Percentiles rank a stretch among this genome's conserved stretches.
Conservation (phyloP, 2,888 invertebrate species). For the Melinaea marsaeus region DNA sequence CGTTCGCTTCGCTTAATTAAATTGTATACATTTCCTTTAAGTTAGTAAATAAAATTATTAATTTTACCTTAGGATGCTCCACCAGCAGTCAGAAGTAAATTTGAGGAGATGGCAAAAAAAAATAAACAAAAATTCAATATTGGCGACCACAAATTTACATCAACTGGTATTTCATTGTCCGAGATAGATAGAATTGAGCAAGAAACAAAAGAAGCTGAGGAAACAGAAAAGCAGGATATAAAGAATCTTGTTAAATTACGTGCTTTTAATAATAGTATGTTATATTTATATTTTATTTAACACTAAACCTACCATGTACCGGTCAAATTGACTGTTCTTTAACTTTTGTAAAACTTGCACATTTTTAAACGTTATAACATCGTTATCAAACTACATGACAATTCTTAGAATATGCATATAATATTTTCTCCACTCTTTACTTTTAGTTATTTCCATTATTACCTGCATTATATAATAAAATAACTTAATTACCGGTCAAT, state of each 20-base stretch:
- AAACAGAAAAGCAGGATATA: slow-evolving; percentile 51
- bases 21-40: not conserved
- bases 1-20: no score
- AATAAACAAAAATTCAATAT: slow-evolving; percentile 44
- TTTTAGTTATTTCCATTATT: no score
- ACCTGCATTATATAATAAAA: no score
- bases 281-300: not conserved
- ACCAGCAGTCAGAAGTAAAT: slow-evolving; percentile 44
- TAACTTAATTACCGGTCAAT: no score
- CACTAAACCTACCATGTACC: no score
- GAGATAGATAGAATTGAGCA: slow-evolving; percentile 46
- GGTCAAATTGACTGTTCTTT: no score
- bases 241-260: slow-evolving; percentile 51
- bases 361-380: no score
- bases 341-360: no score
- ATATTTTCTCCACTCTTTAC: no score
- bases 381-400: no score
- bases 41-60: slow-evolving; percentile 3
- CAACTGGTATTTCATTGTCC: slow-evolving; percentile 48
- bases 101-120: slow-evolving; percentile 49
- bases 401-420: no score
- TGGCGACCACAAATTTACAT: slow-evolving; percentile 49
- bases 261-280: slow-evolving; percentile 47
- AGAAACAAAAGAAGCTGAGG: slow-evolving; percentile 43
- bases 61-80: slow-evolving; percentile 40